Evolutionary conservation across 37 sponge, comb jelly and placozoan species (phyloP).

Genomic region (Petrosia ficiformis): DNA sequence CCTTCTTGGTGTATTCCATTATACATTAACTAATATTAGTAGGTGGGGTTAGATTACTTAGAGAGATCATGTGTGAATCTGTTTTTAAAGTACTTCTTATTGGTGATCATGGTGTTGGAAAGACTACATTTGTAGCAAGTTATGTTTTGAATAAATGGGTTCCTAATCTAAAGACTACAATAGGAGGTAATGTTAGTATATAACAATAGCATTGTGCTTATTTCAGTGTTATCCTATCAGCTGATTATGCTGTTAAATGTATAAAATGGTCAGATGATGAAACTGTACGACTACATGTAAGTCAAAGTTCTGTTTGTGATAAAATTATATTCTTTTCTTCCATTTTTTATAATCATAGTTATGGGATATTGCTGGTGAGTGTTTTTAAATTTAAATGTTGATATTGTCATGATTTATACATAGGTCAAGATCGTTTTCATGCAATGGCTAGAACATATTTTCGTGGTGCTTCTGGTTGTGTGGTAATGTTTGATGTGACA

Average conservation of each 20-base stretch:
- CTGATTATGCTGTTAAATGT: slow-evolving; percentile 62
- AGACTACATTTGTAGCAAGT: slow-evolving; percentile 66
- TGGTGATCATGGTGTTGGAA: slow-evolving; percentile 61
- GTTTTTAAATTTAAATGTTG: neutral
- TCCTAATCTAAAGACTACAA: slow-evolving; percentile 47
- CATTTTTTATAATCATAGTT: slow-evolving; percentile 20
- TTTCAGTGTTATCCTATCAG: slow-evolving; percentile 15
- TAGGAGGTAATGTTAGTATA: slow-evolving; percentile 55
- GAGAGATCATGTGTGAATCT: neutral
- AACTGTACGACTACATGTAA: slow-evolving; percentile 43
- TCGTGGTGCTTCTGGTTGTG: slow-evolving; percentile 42
- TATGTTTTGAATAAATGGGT: slow-evolving; percentile 59
- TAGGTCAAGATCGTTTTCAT: slow-evolving; percentile 55
- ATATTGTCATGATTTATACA: neutral
- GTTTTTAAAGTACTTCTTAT: slow-evolving; percentile 53
- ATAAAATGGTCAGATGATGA: slow-evolving; percentile 42
- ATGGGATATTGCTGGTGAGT: slow-evolving; percentile 68
- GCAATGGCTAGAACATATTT: slow-evolving; percentile 46
- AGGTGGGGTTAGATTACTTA: neutral
- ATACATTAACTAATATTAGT: neutral
- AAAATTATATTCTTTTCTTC: neutral
- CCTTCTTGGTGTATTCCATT: slow-evolving; percentile 11
- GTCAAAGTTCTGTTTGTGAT: slow-evolving; percentile 1
- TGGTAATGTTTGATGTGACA: slow-evolving; percentile 73
- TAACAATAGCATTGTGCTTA: neutral